Base-by-base conservation (phyloP, 2,113 vertebrate species). In the Nothoprocta pentlandii region DNA sequence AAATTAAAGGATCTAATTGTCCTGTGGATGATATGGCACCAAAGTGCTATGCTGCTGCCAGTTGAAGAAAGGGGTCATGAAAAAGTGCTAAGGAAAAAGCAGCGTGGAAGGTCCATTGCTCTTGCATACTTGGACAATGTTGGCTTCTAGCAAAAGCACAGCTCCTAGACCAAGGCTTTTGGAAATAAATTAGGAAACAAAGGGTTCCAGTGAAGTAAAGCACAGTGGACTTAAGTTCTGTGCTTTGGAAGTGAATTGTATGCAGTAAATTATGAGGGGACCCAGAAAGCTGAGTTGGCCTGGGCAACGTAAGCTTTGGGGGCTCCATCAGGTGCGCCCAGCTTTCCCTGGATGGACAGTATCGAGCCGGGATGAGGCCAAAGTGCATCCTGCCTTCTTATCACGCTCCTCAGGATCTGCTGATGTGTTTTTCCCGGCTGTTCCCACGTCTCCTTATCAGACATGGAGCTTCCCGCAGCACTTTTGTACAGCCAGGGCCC, bases 401-500 rank as follows among this genome's bases (percentile, higher is more conserved):
- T n/a, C 69, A 30, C 16, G 8, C 25, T 58, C 32, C 39, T 73
- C 80, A 34, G 44, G 39, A 30, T 28, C 63, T 87, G 82, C 82
- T 75, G 80, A 44, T 64, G 64, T 89, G 85, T 62, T 94, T 92
- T 95, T 20, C 34, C 74, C 26, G 66, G 44, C 80, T 77, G 63
- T 95, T 96, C 90, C 93, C 86, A 84, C 1, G 3, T 56, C 53
- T 28, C 41, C 49, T 95, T 95, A 88, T 90, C 88, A 67, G 74
- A 41, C 2, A 0, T 19, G 28, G 83, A 69, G 44, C 79, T 95
- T 94, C 94, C 92, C 88, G 77, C 77, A 81, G 53, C 58, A 5
- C 34, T 58, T 36, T 68, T 79, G 71, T 85, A 62, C 30, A 0
- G 0, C 12, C 88, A 73, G 20, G 3, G 1, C 41, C 16, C 64